Base-by-base conservation (phyloP, 2,797 vertebrate species). In the Euphonia xanthogaster region DNA sequence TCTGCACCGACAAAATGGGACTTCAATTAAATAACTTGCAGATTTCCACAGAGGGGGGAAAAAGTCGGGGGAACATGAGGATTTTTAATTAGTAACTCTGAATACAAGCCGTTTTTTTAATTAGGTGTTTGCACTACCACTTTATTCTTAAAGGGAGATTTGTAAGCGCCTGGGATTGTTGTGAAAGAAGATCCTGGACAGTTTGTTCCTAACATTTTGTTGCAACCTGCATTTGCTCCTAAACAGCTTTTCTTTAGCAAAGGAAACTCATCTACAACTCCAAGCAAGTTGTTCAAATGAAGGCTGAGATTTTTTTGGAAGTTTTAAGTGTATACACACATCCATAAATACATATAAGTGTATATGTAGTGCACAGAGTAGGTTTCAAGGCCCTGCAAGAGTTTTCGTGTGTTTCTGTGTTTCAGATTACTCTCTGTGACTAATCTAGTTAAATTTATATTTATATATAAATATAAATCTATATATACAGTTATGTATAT, bases 11-110 rank as follows among this genome's bases (percentile, higher is more conserved):
- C 96, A 96, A 98, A 98, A 97, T 87, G 94, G 96, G 95, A 92
- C 97, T 98, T 98, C 98, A 97, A 97, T 98, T 98, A 98, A 98
- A 97, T 95, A 96, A 97, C 97, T 97, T 97, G 97, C 96, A 97
- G 96, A 97, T 96, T 95, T 97, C 97, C 96, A 92, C 97, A 94
- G 95, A 94, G 96, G 95, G 96, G 95, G 95, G 95, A 96, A 95
- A 95, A 94, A 92, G 95, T 94, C 96, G 96, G 95, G 96, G 91
- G 95, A 97, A 96, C 97, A 96, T 94, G 96, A 94, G 93, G 95
- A 97, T 97, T 98, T 97, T 98, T 98, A 98, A 98, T 98, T 97
- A 98, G 97, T 96, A 94, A 97, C 97, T 97, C 97, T 89, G 68
- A 94, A 97, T 91, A 95, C 93, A 97, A 97, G 96, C 91, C 44